Conservation (phyloP, 2,888 invertebrate genomes). For the Rotaria magnacalcarata region DNA sequence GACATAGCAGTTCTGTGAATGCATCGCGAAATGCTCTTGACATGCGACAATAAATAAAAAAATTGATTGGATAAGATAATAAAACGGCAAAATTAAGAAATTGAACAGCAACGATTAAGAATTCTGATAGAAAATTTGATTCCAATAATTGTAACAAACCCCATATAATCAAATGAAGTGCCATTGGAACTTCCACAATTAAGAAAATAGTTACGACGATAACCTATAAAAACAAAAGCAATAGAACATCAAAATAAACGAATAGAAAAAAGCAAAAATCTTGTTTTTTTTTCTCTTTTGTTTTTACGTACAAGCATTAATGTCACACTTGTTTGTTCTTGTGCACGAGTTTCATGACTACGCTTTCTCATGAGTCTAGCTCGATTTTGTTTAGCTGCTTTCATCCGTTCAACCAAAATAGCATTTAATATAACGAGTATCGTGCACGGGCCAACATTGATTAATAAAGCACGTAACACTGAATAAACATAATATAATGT, state of each 20-base stretch:
- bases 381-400: conserved; percentile 33
- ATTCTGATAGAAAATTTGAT: neutral
- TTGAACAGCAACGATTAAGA: neutral
- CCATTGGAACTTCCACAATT: conserved; percentile 36
- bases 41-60: conserved; percentile 41
- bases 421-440: conserved; percentile 34
- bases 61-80: conserved; percentile 38
- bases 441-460: conserved; percentile 36
- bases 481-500: neutral
- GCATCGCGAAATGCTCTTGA: conserved; percentile 37
- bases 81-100: conserved; percentile 32
- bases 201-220: conserved; percentile 33
- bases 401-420: neutral
- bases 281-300: neutral
- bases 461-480: conserved; percentile 23
- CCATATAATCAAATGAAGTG: conserved; percentile 12
- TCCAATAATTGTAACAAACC: neutral
- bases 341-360: neutral
- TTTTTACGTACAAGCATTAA: neutral
- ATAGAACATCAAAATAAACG: neutral
- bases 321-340: conserved; percentile 28
- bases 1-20: conserved; percentile 26
- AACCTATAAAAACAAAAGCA: neutral
- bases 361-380: neutral
- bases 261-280: neutral